A percentile compares a stretch with the other conserved stretches of the same genome.
phyloP scores from a whole-genome alignment of 1,140 invertebrate species.

The Bombus sylvicola region DNA sequence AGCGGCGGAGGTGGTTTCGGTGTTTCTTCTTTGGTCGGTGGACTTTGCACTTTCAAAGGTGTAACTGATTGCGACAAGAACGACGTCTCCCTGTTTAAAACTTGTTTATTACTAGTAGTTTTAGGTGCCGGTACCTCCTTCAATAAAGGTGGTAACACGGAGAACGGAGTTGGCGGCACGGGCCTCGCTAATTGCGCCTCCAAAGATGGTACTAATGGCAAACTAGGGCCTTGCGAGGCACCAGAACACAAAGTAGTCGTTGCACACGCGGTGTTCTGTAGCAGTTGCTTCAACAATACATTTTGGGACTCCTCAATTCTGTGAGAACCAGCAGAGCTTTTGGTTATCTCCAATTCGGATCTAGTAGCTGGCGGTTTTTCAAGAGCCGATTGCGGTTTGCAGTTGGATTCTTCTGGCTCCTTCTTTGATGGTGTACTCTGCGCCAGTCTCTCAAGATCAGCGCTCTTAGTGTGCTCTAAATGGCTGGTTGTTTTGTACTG shows the following conservation, averaged over 20 bases:
- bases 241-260: constrained; percentile 81
- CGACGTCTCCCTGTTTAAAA: constrained; percentile 83
- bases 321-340: constrained; percentile 68
- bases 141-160: constrained; percentile 78
- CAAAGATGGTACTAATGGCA: constrained; percentile 88
- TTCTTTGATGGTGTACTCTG: constrained; percentile 69
- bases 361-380: constrained; percentile 69
- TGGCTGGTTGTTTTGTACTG: constrained; percentile 75
- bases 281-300: constrained; percentile 93
- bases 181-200: constrained; percentile 89
- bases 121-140: constrained; percentile 73
- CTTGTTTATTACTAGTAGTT: constrained; percentile 69
- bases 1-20: constrained; percentile 81
- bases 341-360: constrained; percentile 68
- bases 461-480: constrained; percentile 73
- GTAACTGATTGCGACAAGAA: constrained; percentile 82
- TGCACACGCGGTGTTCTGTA: constrained; percentile 92
- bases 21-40: constrained; percentile 82
- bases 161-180: constrained; percentile 85
- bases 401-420: constrained; percentile 67
- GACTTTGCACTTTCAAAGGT: constrained; percentile 72
- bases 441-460: constrained; percentile 72
- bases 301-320: constrained; percentile 92
- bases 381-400: constrained; percentile 55
- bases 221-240: constrained; percentile 83